Evolutionary conservation across 1,140 invertebrate species (phyloP).

Genomic region (Micrasema longulum): DNA sequence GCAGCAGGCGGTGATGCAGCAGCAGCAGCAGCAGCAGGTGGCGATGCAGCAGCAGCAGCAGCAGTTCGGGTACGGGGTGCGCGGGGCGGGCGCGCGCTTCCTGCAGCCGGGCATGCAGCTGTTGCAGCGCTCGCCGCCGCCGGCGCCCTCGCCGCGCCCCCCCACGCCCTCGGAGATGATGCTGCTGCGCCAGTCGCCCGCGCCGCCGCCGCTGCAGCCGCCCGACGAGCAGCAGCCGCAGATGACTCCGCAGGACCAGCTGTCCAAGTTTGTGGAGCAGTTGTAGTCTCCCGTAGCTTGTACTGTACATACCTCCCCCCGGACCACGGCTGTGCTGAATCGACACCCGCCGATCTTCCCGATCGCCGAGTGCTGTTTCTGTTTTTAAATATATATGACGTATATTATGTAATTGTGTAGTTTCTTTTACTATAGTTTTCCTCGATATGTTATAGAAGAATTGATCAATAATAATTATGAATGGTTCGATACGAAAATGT

Average conservation of each 20-base stretch:
- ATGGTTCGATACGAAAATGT: conserved; percentile 53
- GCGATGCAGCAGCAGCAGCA: conserved; percentile 60
- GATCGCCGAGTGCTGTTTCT: conserved; percentile 47
- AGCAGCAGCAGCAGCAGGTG: conserved; percentile 60
- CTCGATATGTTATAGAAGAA: conserved; percentile 47
- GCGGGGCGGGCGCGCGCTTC: conserved; percentile 51
- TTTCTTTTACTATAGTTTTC: conserved; percentile 52
- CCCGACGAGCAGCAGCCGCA: conserved; percentile 78
- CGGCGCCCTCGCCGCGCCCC: conserved; percentile 66
- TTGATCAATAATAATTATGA: conserved; percentile 41
- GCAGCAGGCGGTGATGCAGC: conserved; percentile 59
- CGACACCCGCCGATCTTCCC: conserved; percentile 45
- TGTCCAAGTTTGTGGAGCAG: conserved; percentile 93
- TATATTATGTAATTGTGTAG: conserved; percentile 43
- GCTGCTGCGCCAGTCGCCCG: conserved; percentile 73
- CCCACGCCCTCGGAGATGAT: conserved; percentile 63
- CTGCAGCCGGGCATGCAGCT: conserved; percentile 66
- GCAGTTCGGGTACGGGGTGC: conserved; percentile 55
- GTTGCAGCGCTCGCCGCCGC: conserved; percentile 82
- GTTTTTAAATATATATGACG: conserved; percentile 43
- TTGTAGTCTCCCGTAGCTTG: conserved; percentile 72
- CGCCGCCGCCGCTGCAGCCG: conserved; percentile 78
- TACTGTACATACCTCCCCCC: conserved; percentile 40
- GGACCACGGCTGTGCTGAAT: conserved; percentile 52
- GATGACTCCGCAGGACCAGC: conserved; percentile 91